phyloP scores from a whole-genome alignment of 2,113 vertebrate species.

The Chionis minor region DNA sequence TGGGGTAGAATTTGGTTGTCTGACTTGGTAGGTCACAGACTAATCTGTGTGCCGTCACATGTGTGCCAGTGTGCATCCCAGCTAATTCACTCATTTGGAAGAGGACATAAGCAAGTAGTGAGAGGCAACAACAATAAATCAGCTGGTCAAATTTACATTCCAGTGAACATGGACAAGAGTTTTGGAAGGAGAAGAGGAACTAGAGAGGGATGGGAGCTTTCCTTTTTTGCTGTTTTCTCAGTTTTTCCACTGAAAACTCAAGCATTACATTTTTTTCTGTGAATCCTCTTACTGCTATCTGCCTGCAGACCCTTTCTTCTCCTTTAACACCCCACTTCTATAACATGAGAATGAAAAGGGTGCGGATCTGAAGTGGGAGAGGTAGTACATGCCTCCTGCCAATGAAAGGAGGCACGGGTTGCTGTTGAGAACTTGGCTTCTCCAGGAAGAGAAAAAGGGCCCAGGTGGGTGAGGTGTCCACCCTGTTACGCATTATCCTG shows the following conservation, averaged over 20 bases:
- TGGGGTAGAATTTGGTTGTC: neutral
- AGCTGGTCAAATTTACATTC: neutral
- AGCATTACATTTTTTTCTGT: neutral
- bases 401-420: neutral
- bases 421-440: neutral
- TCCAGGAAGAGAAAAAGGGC: neutral
- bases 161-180: neutral
- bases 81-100: neutral
- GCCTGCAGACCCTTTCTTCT: neutral
- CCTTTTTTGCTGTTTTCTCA: neutral
- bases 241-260: neutral
- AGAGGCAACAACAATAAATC: neutral
- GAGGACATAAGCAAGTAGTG: neutral
- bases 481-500: neutral
- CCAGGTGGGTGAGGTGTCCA: accelerated
- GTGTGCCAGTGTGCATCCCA: neutral
- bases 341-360: neutral
- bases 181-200: neutral
- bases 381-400: neutral
- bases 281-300: neutral
- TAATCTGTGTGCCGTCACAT: neutral
- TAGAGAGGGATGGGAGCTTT: neutral
- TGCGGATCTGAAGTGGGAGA: neutral
- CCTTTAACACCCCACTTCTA: neutral
- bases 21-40: neutral